Evolutionary conservation across 2,888 invertebrate species (phyloP), one percentile per base, ranked within the genome.

Genomic region (Lasioglossum pauxillum): DNA sequence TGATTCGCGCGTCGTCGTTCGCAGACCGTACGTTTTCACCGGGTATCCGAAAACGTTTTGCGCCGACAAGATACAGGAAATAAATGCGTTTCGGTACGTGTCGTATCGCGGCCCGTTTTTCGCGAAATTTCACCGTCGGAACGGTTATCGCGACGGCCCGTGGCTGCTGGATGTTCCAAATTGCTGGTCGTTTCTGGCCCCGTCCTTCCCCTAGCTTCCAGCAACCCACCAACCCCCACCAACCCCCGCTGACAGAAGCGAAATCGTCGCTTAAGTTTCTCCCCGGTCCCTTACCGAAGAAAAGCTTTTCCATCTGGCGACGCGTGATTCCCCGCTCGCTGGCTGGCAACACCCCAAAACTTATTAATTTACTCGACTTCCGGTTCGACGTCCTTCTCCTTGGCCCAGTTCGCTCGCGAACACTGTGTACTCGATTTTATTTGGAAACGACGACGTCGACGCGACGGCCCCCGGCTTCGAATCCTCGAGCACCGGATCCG

Each of bases 321-420:
- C 73, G 82, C 80, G 84, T 77, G 84, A 76, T 77, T 79, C 75
- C 74, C 38, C 19, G n/a, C 23, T 41, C 0, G 44, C 46, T 5
- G 19, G 31, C 75, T 88, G 89, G 82, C 77, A 67, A 8, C 38
- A 23, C 19, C 35, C 84, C 84, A 35, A 85, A 86, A 85, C 85
- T 90, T 90, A 90, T 90, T 90, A 90, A 90, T 90, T 90, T 86
- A 85, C 84, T 87, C 85, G 67, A 79, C 80, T 88, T 90, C 84
- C 80, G 75, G 82, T 74, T 83, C 79, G 78, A 35, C 67, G 67
- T 31, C 10, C 31, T 67, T 19, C 67, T 31, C 64, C 31, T 64
- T 31, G 64, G 64, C 16, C 64, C 67, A 35, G 27, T 31, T 67
- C 67, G 19, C 2, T 2, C 31, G 5, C 19, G 31, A 35, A 19